Conservation (phyloP, 2,797 vertebrate species). For the Glossophaga mutica region DNA sequence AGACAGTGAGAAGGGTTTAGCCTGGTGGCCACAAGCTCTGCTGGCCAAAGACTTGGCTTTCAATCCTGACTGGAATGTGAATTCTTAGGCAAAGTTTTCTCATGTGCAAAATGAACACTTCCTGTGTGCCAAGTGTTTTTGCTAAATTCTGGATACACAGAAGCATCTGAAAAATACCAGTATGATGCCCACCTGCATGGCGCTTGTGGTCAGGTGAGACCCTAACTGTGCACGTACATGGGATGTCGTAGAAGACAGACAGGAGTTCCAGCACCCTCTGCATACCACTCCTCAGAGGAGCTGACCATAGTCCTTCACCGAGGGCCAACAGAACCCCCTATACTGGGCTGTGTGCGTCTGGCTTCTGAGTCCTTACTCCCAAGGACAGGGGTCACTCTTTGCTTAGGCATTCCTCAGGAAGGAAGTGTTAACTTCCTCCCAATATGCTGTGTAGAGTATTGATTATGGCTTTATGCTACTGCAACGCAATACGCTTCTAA, state of each 20-base stretch:
- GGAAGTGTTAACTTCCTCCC: neutral
- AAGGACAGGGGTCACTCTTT: neutral
- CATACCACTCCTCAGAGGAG: neutral
- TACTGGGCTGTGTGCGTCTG: neutral
- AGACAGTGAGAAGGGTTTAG: neutral
- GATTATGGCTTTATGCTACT: neutral
- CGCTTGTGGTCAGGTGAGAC: neutral
- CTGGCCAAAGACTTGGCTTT: neutral
- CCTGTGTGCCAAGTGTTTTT: neutral
- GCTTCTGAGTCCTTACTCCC: neutral
- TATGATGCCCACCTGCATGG: neutral
- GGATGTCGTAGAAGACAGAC: neutral
- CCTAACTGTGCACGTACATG: accelerated
- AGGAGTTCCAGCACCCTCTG: neutral
- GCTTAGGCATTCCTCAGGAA: neutral
- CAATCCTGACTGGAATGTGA: neutral
- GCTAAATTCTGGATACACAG: neutral
- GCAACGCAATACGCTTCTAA: neutral
- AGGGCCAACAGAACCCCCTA: neutral
- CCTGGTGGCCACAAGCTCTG: neutral
- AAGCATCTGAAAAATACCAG: neutral
- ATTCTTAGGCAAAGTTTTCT: neutral
- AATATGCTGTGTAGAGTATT: neutral
- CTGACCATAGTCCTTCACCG: neutral
- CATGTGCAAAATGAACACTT: neutral